phyloP scores from a whole-genome alignment of 2,888 invertebrate genomes.

The Amitus sp. region DNA sequence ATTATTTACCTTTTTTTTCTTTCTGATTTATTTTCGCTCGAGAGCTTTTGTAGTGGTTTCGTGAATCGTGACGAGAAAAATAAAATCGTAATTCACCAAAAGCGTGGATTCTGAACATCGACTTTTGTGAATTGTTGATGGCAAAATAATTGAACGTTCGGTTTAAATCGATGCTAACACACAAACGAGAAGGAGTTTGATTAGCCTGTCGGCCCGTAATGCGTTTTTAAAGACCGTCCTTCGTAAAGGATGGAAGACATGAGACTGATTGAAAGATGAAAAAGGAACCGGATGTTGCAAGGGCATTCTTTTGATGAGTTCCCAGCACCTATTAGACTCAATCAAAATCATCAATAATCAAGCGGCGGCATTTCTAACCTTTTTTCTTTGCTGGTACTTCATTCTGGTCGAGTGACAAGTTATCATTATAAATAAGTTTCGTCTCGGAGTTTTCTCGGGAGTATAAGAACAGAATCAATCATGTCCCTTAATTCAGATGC shows the following conservation, averaged over 20 bases:
- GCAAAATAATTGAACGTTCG: conserved; percentile 66
- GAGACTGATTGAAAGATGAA: conserved; percentile 40
- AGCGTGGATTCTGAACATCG: neutral
- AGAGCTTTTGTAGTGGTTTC: too few species aligned
- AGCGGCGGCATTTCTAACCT: conserved; percentile 57
- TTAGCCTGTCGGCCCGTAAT: conserved; percentile 58
- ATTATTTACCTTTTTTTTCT: too few species aligned
- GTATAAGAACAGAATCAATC: too few species aligned
- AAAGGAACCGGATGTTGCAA: conserved; percentile 42
- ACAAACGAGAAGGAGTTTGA: conserved; percentile 57
- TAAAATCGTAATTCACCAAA: neutral
- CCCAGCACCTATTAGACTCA: conserved; percentile 61
- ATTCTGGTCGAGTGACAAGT: conserved; percentile 25
- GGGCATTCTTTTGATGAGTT: conserved; percentile 60
- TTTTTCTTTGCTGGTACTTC: conserved; percentile 45
- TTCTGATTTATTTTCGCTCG: too few species aligned
- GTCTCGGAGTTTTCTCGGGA: too few species aligned
- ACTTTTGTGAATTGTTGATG: conserved; percentile 50
- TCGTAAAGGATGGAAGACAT: conserved; percentile 41
- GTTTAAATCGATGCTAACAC: conserved; percentile 48
- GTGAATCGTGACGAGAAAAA: neutral
- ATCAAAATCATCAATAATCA: conserved; percentile 66
- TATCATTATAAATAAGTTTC: conserved; percentile 38
- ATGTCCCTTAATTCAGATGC: too few species aligned
- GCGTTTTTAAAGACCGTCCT: conserved; percentile 66